Evolutionary conservation across 2,888 invertebrate genomes (phyloP).

Genomic region (Psylliodes chrysocephalus): DNA sequence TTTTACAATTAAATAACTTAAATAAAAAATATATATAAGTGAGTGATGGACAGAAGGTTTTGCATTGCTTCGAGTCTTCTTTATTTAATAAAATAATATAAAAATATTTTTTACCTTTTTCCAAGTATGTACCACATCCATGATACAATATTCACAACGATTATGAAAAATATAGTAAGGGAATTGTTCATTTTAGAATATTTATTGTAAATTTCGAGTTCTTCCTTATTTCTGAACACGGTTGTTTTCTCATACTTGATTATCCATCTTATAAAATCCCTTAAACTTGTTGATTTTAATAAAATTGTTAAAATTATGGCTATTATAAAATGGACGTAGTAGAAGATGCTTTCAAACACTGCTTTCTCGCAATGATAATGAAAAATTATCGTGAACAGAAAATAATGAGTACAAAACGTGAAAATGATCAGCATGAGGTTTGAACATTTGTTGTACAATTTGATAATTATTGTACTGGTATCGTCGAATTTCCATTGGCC

Average conservation of each 20-base stretch:
- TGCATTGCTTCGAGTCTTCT: too few species aligned
- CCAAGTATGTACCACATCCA: slow-evolving; percentile 16
- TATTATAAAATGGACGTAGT: slow-evolving; percentile 27
- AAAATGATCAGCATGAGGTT: not conserved
- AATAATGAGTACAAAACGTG: slow-evolving; percentile 14
- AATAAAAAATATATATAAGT: too few species aligned
- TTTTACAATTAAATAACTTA: too few species aligned
- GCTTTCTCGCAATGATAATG: slow-evolving; percentile 21
- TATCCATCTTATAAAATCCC: slow-evolving; percentile 13
- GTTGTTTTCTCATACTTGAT: slow-evolving; percentile 21
- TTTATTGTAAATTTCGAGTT: slow-evolving; percentile 20
- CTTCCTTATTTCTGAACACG: slow-evolving; percentile 11
- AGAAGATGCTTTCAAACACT: slow-evolving; percentile 23
- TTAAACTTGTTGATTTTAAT: slow-evolving; percentile 11
- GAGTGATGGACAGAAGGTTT: too few species aligned
- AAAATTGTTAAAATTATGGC: slow-evolving; percentile 25
- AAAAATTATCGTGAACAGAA: slow-evolving; percentile 5
- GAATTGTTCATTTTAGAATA: slow-evolving; percentile 21
- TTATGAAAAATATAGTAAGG: slow-evolving; percentile 14
- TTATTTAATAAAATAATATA: too few species aligned
- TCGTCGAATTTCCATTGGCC: slow-evolving; percentile 30
- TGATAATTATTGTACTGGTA: not conserved
- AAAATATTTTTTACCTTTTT: slow-evolving; percentile 20
- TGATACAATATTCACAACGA: slow-evolving; percentile 12
- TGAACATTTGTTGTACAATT: slow-evolving; percentile 8